A percentile compares a stretch with the other conserved stretches of the same genome.
Conservation (phyloP, 2,888 invertebrate genomes). For the Cacoxenus indagator region DNA sequence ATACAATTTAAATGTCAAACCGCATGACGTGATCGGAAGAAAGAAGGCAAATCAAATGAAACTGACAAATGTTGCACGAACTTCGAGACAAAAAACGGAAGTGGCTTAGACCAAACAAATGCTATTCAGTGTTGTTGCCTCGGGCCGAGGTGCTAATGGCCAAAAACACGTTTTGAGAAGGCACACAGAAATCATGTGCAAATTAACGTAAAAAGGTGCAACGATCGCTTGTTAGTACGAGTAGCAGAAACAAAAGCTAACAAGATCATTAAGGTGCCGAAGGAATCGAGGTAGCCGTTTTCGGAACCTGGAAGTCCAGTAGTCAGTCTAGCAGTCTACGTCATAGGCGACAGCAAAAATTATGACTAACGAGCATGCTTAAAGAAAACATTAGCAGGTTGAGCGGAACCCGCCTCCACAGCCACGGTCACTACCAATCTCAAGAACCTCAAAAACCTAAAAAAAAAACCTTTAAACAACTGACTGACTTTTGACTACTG, state of each 20-base stretch:
- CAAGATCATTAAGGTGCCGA: slow-evolving; percentile 61
- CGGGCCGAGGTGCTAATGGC: slow-evolving; percentile 53
- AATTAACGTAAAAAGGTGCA: slow-evolving; percentile 44
- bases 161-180: slow-evolving; percentile 39
- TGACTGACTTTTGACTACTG: slow-evolving; percentile 43
- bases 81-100: neutral
- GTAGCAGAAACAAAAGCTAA: slow-evolving; percentile 51
- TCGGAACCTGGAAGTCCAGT: neutral
- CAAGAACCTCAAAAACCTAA: neutral
- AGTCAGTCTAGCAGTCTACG: slow-evolving; percentile 25
- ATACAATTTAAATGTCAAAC: slow-evolving; percentile 62
- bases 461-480: too few relatives aligned
- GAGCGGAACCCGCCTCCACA: slow-evolving; percentile 29
- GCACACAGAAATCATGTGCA: slow-evolving; percentile 41
- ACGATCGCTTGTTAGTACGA: slow-evolving; percentile 54
- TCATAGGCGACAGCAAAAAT: slow-evolving; percentile 48
- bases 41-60: slow-evolving; percentile 2
- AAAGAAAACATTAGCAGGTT: slow-evolving; percentile 59
- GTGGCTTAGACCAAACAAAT: neutral
- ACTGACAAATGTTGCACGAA: neutral
- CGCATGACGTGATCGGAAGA: slow-evolving; percentile 53
- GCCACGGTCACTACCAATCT: slow-evolving; percentile 28
- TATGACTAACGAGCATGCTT: slow-evolving; percentile 56
- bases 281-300: neutral
- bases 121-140: neutral